These are phyloP conservation scores for Ornithoptera priamus DNA, from an alignment of 2,888 invertebrate genomes.

Conservation along the genomic window DNA sequence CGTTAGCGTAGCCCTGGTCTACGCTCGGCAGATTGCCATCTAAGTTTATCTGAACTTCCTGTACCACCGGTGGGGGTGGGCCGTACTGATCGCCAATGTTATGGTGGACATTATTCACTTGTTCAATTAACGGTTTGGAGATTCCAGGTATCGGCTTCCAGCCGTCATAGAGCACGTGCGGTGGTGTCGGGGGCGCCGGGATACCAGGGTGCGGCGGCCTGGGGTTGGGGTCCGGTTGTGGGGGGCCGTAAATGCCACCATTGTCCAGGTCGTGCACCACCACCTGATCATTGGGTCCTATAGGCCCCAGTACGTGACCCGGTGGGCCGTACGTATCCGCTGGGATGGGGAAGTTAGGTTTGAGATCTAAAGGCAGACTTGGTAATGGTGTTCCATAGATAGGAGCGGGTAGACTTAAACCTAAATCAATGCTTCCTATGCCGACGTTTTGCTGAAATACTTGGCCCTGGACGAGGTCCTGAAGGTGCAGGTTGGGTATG, in stretches of 20 bases:
- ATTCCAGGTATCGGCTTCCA: constrained; percentile 91
- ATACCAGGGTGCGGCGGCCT: constrained; percentile 84
- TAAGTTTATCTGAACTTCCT: constrained; percentile 53
- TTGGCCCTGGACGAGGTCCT: constrained; percentile 42
- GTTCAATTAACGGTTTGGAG: constrained; percentile 63
- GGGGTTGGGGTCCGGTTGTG: constrained; percentile 80
- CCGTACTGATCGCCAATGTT: constrained; percentile 53
- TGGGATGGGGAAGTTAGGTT: constrained; percentile 69
- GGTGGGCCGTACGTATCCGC: constrained; percentile 74
- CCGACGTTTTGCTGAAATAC: constrained; percentile 38
- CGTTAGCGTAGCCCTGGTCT: constrained; percentile 44
- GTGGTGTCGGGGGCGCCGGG: constrained; percentile 87
- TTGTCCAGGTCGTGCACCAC: constrained; percentile 59
- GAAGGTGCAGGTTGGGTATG: constrained; percentile 42
- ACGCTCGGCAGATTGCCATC: constrained; percentile 50
- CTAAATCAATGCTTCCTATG: constrained; percentile 48
- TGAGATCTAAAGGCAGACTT: constrained; percentile 56
- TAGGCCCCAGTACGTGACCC: constrained; percentile 60
- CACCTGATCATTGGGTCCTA: constrained; percentile 64
- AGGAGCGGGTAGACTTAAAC: constrained; percentile 63
- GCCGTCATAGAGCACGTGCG: constrained; percentile 89
- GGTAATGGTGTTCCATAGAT: constrained; percentile 67
- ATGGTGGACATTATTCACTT: constrained; percentile 38
- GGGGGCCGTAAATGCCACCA: constrained; percentile 78
- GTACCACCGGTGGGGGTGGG: constrained; percentile 53